These are phyloP conservation scores for Tetramorium parvispinum DNA, from an alignment of 1,140 invertebrate genomes.

Conservation along the genomic window DNA sequence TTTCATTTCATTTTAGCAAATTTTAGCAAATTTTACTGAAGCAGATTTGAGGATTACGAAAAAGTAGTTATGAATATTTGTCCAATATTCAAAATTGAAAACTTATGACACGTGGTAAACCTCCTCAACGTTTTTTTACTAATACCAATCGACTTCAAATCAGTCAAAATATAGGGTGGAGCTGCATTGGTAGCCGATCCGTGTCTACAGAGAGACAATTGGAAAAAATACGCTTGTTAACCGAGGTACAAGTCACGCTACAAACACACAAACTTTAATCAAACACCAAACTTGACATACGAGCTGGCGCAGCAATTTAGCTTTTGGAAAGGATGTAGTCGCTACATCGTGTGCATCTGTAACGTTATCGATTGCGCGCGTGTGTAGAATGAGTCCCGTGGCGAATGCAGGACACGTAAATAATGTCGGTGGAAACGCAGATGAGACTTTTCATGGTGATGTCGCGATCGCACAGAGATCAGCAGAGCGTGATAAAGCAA, in stretches of 20 bases:
- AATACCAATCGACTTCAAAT: not conserved
- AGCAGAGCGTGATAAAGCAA: not conserved
- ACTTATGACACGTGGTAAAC: not conserved
- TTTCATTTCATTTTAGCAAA: slow-evolving; percentile 1
- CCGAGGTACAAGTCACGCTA: not conserved
- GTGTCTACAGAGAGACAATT: not conserved
- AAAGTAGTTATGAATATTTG: not conserved
- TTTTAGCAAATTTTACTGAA: not conserved
- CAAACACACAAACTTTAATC: slow-evolving; percentile 21
- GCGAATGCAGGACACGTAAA: slow-evolving; percentile 38
- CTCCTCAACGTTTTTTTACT: not conserved
- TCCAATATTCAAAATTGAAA: not conserved
- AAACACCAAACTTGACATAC: not conserved
- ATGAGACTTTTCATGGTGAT: not conserved
- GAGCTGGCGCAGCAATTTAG: slow-evolving; percentile 13
- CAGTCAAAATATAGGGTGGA: not conserved
- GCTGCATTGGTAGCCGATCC: not conserved
- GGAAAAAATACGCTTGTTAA: slow-evolving; percentile 10
- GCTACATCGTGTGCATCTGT: not conserved
- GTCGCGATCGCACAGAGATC: not conserved
- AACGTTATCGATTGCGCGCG: slow-evolving; percentile 11
- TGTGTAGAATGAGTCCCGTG: not conserved
- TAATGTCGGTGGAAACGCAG: not conserved
- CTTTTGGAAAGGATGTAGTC: not conserved
- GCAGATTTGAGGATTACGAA: not conserved